Percentiles rank a stretch among this genome's conserved stretches.
Evolutionary conservation across 2,113 vertebrate genomes (phyloP).

Genomic region (Acanthisitta chloris): DNA sequence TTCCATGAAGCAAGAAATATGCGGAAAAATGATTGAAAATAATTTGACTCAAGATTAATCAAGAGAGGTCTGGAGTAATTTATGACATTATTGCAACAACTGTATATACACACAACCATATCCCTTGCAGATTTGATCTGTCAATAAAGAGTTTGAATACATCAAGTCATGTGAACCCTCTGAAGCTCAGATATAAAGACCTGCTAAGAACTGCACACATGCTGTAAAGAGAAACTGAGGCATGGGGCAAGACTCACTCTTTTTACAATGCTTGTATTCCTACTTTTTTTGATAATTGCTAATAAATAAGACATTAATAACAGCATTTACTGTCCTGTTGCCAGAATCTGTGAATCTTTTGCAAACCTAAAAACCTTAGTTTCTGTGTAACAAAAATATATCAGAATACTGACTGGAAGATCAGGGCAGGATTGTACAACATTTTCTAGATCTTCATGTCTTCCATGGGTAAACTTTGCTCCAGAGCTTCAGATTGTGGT

Average conservation of each 20-base stretch:
- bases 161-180: not conserved
- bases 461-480: not conserved
- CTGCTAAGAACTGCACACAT: not conserved
- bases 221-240: not conserved
- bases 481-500: not conserved
- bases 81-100: not conserved
- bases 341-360: not conserved
- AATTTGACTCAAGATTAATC: not conserved
- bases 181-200: not conserved
- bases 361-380: not conserved
- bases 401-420: not conserved
- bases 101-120: not conserved
- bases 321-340: not conserved
- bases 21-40: not conserved
- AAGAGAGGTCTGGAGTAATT: not conserved
- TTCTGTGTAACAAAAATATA: not conserved
- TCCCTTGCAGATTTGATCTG: not conserved
- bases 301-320: not conserved
- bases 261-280: not conserved
- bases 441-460: not conserved
- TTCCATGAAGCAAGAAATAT: not conserved
- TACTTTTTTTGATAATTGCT: not conserved
- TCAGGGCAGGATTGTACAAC: not conserved
- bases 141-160: not conserved
- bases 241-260: accelerated